These are phyloP conservation scores for Terrapene triunguis DNA, from an alignment of 2,113 vertebrate genomes.

Conservation along the genomic window DNA sequence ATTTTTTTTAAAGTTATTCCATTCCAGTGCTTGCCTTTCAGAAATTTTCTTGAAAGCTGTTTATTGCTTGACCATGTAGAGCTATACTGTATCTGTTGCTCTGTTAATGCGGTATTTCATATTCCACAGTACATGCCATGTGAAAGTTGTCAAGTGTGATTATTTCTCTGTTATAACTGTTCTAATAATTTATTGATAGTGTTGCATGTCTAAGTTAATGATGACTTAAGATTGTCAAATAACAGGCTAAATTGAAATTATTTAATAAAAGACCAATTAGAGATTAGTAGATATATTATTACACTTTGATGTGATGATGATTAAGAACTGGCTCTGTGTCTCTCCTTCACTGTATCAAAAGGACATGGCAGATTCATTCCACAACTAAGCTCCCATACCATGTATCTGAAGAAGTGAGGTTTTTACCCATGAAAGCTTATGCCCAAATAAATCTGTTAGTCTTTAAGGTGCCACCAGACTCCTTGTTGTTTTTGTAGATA, in stretches of 20 bases:
- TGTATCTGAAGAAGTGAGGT: too few relatives aligned
- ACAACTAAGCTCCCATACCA: neutral
- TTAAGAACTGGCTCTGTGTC: neutral
- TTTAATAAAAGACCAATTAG: neutral
- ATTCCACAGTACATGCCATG: neutral
- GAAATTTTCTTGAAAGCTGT: neutral
- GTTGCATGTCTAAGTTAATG: neutral
- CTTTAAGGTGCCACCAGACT: too few relatives aligned
- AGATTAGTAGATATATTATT: neutral
- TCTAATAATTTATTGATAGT: neutral
- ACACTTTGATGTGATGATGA: neutral
- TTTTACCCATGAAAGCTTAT: too few relatives aligned
- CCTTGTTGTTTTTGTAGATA: too few relatives aligned
- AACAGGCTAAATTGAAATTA: neutral
- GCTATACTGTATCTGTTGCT: neutral
- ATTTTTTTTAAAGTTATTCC: neutral
- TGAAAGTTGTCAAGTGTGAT: rapidly evolving
- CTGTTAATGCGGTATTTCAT: neutral
- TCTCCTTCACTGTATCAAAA: neutral
- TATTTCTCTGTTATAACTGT: rapidly evolving
- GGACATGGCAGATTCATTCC: neutral
- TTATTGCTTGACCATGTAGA: neutral
- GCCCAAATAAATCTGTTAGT: too few relatives aligned
- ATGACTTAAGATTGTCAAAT: neutral
- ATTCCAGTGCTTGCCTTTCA: neutral